phyloP scores from a whole-genome alignment of 2,797 vertebrate genomes.

The Buphagus erythrorhynchus region DNA sequence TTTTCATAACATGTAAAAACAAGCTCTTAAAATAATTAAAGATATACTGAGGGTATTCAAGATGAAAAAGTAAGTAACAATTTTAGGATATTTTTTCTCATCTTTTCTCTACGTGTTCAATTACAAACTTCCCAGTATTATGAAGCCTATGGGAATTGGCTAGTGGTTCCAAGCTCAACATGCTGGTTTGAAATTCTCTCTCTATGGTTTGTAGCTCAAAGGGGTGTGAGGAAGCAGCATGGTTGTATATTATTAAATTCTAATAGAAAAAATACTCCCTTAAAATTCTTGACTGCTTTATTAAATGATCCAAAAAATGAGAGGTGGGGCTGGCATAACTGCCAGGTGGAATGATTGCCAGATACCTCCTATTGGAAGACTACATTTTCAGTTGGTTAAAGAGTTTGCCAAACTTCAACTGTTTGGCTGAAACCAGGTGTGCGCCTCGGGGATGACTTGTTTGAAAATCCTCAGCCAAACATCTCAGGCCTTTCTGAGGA shows the following conservation, averaged over 20 bases:
- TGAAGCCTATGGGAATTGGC: neutral
- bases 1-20: neutral
- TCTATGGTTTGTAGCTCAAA: neutral
- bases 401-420: neutral
- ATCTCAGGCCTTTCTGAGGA: neutral
- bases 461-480: neutral
- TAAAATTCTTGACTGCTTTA: neutral
- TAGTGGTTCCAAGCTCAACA: neutral
- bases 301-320: neutral
- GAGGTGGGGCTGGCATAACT: neutral
- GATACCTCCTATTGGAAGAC: neutral
- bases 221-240: neutral
- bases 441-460: neutral
- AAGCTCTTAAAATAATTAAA: neutral
- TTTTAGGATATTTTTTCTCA: neutral
- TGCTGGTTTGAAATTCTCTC: neutral
- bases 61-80: neutral
- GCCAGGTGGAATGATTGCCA: neutral
- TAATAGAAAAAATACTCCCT: neutral
- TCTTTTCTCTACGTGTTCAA: neutral
- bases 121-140: neutral
- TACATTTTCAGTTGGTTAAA: constrained; percentile 5
- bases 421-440: constrained; percentile 27
- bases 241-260: neutral
- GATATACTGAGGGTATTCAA: neutral